Evolutionary conservation across 2,797 vertebrate species (phyloP).

Genomic region (Sylvilagus floridanus): DNA sequence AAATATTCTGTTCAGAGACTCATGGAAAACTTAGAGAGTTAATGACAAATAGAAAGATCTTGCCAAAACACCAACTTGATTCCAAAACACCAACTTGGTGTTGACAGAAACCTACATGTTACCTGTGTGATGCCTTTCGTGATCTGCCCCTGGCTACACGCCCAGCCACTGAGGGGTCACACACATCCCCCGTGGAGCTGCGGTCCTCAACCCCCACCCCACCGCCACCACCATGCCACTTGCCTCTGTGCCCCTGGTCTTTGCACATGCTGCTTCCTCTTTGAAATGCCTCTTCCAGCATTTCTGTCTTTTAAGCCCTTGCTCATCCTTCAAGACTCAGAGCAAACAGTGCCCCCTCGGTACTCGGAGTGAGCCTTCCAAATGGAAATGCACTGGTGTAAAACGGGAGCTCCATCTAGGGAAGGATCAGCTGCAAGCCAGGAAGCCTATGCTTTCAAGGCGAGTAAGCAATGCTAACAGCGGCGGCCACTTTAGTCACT

Average conservation of each 20-base stretch:
- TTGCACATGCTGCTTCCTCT: neutral
- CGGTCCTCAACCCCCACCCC: rapidly evolving
- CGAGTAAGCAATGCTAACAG: neutral
- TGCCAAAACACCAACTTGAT: neutral
- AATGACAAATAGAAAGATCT: neutral
- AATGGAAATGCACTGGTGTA: neutral
- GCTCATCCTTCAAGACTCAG: neutral
- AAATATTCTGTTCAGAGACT: neutral
- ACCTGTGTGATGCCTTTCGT: too few relatives aligned
- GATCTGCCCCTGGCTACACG: neutral
- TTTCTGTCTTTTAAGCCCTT: neutral
- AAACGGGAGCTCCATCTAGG: neutral
- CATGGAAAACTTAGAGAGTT: neutral
- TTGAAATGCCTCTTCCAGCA: neutral
- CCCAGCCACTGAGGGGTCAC: neutral
- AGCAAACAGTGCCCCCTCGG: neutral
- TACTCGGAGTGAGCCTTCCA: neutral
- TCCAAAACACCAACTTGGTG: too few relatives aligned
- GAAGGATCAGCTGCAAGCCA: neutral
- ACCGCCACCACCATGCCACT: too few relatives aligned
- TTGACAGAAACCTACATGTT: neutral
- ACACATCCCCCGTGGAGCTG: rapidly evolving
- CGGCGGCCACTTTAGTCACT: neutral
- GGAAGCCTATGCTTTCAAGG: constrained; percentile 24
- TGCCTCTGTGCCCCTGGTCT: neutral